Evolutionary conservation across 2,113 vertebrate species (phyloP).

Genomic region (Melanocharis versteri): DNA sequence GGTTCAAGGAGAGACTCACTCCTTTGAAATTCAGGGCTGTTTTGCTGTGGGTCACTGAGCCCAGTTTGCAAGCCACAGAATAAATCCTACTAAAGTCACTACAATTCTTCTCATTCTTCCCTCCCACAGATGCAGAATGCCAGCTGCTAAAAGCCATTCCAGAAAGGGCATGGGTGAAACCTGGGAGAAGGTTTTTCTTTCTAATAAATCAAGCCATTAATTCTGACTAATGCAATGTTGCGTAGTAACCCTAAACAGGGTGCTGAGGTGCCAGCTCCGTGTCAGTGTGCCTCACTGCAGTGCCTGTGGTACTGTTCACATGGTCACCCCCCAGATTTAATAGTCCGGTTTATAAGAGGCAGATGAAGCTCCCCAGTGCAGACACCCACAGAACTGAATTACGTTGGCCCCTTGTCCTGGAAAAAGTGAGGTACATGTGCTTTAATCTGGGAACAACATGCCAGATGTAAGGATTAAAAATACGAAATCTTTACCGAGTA

Average conservation of each 20-base stretch:
- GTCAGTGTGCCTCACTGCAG: neutral
- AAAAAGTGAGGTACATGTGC: neutral
- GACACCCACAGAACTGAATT: neutral
- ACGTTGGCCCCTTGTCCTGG: neutral
- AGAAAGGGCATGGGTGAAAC: slow-evolving; percentile 40
- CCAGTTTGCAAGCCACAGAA: slow-evolving; percentile 36
- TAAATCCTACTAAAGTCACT: slow-evolving; percentile 23
- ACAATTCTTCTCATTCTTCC: slow-evolving; percentile 50
- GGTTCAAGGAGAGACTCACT: neutral
- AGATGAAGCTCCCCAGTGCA: neutral
- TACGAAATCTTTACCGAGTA: neutral
- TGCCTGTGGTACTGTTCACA: neutral
- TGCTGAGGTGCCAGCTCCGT: neutral
- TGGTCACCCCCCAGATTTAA: neutral
- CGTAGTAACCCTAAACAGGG: neutral
- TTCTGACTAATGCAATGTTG: neutral
- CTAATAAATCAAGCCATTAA: slow-evolving; percentile 21
- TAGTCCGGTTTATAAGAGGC: neutral
- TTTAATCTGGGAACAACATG: neutral
- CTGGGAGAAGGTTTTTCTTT: neutral
- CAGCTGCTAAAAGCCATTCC: neutral
- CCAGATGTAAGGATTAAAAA: neutral
- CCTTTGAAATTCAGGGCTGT: slow-evolving; percentile 41
- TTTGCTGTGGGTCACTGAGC: slow-evolving; percentile 18
- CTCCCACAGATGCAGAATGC: slow-evolving; percentile 30